These are phyloP conservation scores for Aphelinus atriplicis DNA, from an alignment of 1,140 invertebrate genomes.

Conservation along the genomic window DNA sequence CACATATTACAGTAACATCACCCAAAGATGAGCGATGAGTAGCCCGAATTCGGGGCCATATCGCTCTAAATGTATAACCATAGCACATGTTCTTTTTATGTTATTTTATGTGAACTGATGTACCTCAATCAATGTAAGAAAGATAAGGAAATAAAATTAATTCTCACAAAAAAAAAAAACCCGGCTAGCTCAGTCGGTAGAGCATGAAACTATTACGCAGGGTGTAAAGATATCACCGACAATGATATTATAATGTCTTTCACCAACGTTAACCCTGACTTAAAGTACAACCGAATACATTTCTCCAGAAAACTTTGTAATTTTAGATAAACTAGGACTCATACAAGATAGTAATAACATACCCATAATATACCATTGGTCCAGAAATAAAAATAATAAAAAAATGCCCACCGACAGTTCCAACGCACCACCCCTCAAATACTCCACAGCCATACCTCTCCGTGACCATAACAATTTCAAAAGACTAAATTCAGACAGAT, in stretches of 20 bases:
- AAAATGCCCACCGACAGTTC: neutral
- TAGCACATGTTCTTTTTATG: no score
- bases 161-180: constrained; percentile 32
- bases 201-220: constrained; percentile 59
- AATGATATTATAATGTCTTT: neutral
- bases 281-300: neutral
- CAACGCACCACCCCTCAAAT: neutral
- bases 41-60: no score
- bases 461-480: neutral
- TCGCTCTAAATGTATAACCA: no score
- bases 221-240: neutral
- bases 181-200: constrained; percentile 70
- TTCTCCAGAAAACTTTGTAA: neutral
- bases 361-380: constrained; percentile 3
- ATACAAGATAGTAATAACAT: constrained; percentile 3
- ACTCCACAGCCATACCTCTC: neutral
- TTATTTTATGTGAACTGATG: no score
- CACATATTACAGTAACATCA: no score
- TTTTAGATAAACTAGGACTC: constrained; percentile 1
- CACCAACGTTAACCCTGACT: neutral
- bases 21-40: no score
- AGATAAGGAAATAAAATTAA: no score
- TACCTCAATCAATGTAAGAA: no score
- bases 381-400: neutral
- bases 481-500: neutral